phyloP scores from a whole-genome alignment of 2,888 invertebrate species.

The Epiblema foenella region DNA sequence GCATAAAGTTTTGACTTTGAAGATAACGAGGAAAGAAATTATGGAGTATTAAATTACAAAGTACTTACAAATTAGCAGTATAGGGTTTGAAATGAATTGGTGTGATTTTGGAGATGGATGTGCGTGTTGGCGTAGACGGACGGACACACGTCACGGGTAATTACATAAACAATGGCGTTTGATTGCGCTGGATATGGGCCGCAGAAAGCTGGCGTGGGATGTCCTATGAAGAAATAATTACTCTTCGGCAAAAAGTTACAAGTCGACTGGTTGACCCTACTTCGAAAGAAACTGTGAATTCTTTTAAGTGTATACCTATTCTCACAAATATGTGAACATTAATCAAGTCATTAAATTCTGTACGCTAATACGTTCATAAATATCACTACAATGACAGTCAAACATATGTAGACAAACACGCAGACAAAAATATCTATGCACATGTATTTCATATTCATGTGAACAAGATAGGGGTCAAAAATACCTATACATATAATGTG shows the following conservation, averaged over 20 bases:
- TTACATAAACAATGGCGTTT: conserved; percentile 72
- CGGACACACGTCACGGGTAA: conserved; percentile 63
- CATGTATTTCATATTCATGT: no score
- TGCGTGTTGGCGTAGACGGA: conserved; percentile 62
- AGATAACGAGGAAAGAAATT: conserved; percentile 69
- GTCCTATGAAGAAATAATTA: conserved; percentile 40
- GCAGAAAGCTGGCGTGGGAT: conserved; percentile 61
- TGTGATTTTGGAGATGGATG: conserved; percentile 58
- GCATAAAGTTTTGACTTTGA: conserved; percentile 54
- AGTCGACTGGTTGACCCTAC: conserved; percentile 2
- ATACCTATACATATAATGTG: no score
- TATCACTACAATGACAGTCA: no score
- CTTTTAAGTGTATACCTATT: not conserved
- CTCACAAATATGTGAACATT: no score
- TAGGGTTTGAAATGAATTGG: conserved; percentile 49
- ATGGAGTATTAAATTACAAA: conserved; percentile 49
- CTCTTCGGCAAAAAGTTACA: conserved; percentile 15
- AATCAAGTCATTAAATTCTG: no score
- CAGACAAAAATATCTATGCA: no score
- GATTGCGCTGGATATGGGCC: conserved; percentile 64
- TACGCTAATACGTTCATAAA: no score
- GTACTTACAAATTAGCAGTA: conserved; percentile 39
- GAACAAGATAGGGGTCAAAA: no score
- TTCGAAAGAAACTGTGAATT: not conserved
- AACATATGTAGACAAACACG: no score